phyloP scores from a whole-genome alignment of 2,797 vertebrate genomes.

The Trachops cirrhosus region DNA sequence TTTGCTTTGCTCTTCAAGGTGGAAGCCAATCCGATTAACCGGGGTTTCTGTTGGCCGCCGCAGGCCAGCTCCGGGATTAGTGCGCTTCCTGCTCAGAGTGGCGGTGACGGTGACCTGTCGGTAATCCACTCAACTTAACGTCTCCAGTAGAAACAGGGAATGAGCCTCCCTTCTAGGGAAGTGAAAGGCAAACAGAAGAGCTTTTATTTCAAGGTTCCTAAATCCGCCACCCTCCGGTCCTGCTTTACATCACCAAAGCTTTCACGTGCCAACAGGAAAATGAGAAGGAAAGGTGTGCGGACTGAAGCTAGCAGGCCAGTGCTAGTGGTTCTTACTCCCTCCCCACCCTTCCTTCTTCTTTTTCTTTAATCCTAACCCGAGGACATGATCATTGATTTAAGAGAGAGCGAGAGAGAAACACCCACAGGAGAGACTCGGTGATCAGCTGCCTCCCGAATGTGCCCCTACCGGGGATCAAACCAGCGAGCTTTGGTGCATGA shows the following conservation, averaged over 20 bases:
- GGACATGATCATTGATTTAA: not conserved
- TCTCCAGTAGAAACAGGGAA: not conserved
- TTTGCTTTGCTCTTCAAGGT: not conserved
- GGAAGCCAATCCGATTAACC: not conserved
- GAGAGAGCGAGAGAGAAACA: not conserved
- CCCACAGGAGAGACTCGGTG: too few species aligned
- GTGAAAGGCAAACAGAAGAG: not conserved
- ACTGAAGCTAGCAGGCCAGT: not conserved
- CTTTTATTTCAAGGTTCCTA: not conserved
- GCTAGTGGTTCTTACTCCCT: too few species aligned
- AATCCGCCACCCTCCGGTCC: not conserved
- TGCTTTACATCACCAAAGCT: not conserved
- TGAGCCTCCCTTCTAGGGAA: not conserved
- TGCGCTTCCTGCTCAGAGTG: not conserved
- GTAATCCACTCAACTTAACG: rapidly evolving
- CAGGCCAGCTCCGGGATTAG: not conserved
- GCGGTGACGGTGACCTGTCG: not conserved
- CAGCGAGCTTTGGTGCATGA: too few species aligned
- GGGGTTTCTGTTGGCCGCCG: not conserved
- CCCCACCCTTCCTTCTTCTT: rapidly evolving
- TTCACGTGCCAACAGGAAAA: too few species aligned
- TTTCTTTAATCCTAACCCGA: not conserved
- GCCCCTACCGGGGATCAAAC: too few species aligned
- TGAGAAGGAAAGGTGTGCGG: not conserved
- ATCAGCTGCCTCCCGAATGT: too few species aligned